A percentile compares a stretch with the other conserved stretches of the same genome.
phyloP scores from a whole-genome alignment of 2,888 invertebrate species.

The Gryllus longicercus region DNA sequence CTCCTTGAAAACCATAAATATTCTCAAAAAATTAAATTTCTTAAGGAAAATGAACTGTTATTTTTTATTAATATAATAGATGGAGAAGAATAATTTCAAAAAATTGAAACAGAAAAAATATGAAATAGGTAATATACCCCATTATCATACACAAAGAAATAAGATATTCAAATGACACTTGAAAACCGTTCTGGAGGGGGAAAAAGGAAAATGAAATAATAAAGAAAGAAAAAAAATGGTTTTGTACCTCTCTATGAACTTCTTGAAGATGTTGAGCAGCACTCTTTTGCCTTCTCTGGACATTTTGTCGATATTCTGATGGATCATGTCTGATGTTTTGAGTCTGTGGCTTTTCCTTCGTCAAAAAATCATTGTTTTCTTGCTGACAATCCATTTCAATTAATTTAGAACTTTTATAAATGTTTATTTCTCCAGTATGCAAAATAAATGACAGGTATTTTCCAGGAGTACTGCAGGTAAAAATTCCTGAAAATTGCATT shows the following conservation, averaged over 20 bases:
- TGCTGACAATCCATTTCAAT: background rate
- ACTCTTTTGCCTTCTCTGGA: background rate
- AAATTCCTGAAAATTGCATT: background rate
- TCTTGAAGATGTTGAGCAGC: background rate
- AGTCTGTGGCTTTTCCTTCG: background rate
- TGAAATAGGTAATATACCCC: too few relatives aligned
- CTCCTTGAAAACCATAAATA: too few relatives aligned
- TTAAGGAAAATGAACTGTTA: too few relatives aligned
- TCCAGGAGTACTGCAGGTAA: constrained; percentile 43
- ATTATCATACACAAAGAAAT: too few relatives aligned
- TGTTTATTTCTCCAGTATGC: constrained; percentile 57
- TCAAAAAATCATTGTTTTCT: background rate
- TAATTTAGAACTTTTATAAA: constrained; percentile 51
- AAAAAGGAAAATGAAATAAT: too few relatives aligned
- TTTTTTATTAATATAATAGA: too few relatives aligned
- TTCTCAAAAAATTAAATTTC: too few relatives aligned
- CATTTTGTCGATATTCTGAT: background rate
- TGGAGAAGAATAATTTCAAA: too few relatives aligned
- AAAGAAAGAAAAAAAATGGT: background rate
- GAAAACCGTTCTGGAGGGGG: too few relatives aligned
- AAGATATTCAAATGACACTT: too few relatives aligned
- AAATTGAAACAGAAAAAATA: too few relatives aligned
- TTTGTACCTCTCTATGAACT: background rate
- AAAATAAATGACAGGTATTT: constrained; percentile 58
- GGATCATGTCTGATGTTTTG: background rate